phyloP scores from a whole-genome alignment of 1,140 invertebrate genomes.

The Gryllus bimaculatus region DNA sequence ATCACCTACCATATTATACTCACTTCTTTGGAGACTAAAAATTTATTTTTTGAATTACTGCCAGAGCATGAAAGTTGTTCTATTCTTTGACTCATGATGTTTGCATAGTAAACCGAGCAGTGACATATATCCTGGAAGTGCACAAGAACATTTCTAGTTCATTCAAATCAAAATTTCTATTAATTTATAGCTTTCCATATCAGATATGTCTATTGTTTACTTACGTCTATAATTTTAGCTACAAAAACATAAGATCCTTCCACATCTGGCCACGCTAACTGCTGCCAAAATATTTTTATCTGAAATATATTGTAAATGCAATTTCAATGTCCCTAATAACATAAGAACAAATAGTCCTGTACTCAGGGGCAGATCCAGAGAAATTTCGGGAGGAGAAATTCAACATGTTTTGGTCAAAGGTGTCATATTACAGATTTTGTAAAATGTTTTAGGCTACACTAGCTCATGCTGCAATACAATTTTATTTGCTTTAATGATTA shows the following conservation, averaged over 20 bases:
- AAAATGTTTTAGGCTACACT: too few species aligned
- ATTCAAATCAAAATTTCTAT: conserved; percentile 7
- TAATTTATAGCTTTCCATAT: conserved; percentile 13
- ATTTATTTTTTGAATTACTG: conserved; percentile 63
- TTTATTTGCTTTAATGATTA: too few species aligned
- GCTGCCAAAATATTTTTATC: conserved; percentile 90
- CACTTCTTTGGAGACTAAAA: conserved; percentile 73
- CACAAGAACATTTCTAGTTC: neutral
- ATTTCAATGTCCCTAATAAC: neutral
- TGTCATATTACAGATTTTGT: too few species aligned
- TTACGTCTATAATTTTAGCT: conserved; percentile 80
- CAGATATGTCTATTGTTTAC: conserved; percentile 29
- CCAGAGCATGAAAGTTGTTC: conserved; percentile 49
- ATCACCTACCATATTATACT: conserved; percentile 7
- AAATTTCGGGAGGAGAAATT: too few species aligned
- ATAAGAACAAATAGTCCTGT: too few species aligned
- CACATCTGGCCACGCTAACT: conserved; percentile 81
- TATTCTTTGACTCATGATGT: conserved; percentile 65
- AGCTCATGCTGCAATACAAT: too few species aligned
- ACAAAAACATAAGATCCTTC: conserved; percentile 81
- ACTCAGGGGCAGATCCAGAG: too few species aligned
- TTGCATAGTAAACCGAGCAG: conserved; percentile 73
- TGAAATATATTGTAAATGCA: conserved; percentile 35
- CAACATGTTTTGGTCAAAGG: too few species aligned
- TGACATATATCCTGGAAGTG: conserved; percentile 67